These are phyloP conservation scores for Phrynocephalus guinanensis DNA, from an alignment of 2,797 vertebrate genomes.

Conservation along the genomic window DNA sequence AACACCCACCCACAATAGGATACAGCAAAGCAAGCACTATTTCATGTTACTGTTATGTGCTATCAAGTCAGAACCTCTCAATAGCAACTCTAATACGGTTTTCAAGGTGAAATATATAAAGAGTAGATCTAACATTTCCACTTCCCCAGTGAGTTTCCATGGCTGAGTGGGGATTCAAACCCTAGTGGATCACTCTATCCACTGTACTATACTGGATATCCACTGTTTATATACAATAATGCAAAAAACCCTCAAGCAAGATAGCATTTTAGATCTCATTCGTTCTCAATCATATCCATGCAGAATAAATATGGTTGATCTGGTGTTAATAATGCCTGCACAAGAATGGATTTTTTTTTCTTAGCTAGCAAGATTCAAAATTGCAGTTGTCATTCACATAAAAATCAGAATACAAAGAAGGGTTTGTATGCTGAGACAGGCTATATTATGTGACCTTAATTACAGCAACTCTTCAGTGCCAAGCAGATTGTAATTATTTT, in stretches of 20 bases:
- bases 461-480: conserved; percentile 32
- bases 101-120: neutral
- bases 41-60: too few relatives aligned
- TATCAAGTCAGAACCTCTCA: too few relatives aligned
- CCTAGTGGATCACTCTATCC: too few relatives aligned
- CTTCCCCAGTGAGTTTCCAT: too few relatives aligned
- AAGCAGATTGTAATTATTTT: conserved; percentile 3
- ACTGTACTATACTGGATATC: too few relatives aligned
- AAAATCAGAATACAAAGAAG: neutral
- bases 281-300: neutral
- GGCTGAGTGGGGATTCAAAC: too few relatives aligned
- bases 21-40: too few relatives aligned
- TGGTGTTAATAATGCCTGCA: neutral
- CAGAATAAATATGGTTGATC: neutral
- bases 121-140: too few relatives aligned
- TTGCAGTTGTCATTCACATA: neutral
- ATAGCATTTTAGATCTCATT: neutral
- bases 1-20: neutral
- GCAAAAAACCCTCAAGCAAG: neutral
- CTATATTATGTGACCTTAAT: conserved; percentile 16
- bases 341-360: neutral
- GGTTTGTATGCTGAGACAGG: neutral
- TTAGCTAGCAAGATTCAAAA: neutral
- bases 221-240: neutral
- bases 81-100: too few relatives aligned